Evolutionary conservation across 2,797 vertebrate genomes (phyloP).

Genomic region (Xyrichtys novacula): DNA sequence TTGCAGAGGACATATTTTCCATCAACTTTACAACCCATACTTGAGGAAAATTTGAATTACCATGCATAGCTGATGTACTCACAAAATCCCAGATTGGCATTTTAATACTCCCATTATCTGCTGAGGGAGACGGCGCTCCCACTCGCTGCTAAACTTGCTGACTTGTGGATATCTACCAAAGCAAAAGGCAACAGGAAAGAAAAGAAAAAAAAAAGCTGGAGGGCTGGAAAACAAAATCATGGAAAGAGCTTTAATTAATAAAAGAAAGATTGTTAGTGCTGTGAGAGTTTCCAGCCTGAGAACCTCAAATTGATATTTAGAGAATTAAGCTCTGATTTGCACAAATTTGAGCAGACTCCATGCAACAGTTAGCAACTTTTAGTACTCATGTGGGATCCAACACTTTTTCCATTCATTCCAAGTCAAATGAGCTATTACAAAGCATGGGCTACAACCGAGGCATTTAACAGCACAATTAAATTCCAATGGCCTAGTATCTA

Average conservation of each 20-base stretch:
- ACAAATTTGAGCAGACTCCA: conserved; percentile 27
- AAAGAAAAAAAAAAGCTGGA: no score
- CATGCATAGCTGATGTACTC: conserved; percentile 66
- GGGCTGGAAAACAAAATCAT: conserved; percentile 34
- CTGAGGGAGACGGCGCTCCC: conserved; percentile 60
- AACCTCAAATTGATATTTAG: conserved; percentile 41
- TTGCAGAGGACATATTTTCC: conserved; percentile 31
- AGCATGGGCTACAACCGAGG: conserved; percentile 67
- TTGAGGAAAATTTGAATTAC: conserved; percentile 60
- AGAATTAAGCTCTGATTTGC: conserved; percentile 23
- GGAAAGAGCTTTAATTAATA: conserved; percentile 54
- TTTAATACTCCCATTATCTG: conserved; percentile 77
- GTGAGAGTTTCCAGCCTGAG: conserved; percentile 24
- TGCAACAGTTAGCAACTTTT: conserved; percentile 61
- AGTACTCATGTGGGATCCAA: conserved; percentile 67
- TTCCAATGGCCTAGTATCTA: conserved; percentile 80
- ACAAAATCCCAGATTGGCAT: conserved; percentile 71
- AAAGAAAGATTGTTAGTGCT: conserved; percentile 41
- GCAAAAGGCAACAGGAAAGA: conserved; percentile 25
- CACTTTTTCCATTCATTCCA: conserved; percentile 70
- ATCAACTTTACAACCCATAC: conserved; percentile 16
- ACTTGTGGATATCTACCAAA: conserved; percentile 42
- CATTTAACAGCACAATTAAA: conserved; percentile 87
- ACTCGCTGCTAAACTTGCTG: conserved; percentile 59
- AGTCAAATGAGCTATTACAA: conserved; percentile 77